Evolutionary conservation across 2,888 invertebrate species (phyloP), one percentile per base, ranked within the genome.

Genomic region (Dioctria linearis): DNA sequence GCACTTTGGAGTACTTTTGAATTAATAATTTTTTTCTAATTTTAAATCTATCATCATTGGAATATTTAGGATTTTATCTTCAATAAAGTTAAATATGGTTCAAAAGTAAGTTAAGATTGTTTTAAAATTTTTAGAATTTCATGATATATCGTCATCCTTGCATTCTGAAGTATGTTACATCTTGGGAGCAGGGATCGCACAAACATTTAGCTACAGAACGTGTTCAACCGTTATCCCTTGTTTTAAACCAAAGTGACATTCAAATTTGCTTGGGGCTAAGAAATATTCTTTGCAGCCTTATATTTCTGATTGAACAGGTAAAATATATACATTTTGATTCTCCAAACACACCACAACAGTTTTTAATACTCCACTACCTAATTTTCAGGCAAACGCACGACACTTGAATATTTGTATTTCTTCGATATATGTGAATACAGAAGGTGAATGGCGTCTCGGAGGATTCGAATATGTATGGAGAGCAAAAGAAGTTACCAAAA

Each of bases 401-500:
- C 97, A 97, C 88, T 95, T 97, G 83, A 97, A 97, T 89, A 90
- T 97, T 5, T 93, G 95, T 87, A 90, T 92, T 83, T 92, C 94
- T 83, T 93, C 96, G 4, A 91, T 97, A 82, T 97, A 95, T 89
- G 93, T 97, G 5, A 93, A 94, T 42, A 91, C 92, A 13, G 95
- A 96, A 89, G 96, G 96, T 0, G 93, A 92, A 80, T 97, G 97
- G 97, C 95, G 95, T 86, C 90, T 97, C 46, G 96, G 95, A 9
- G 96, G 96, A 4, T 90, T 97, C 86, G 96, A 97, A 87, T 95
- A 94, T 87, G 90, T 95, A 9, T 94, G 93, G 88, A 91, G 92
- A 84, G 92, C 92, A 84, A 90, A 90, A 80, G 94, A 95, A 83
- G 88, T 95, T 13, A 93, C 91, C 67, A 87, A 90, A 76, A 90